Conservation (phyloP, 1,140 invertebrate species). For the Aphidius gifuensis region DNA sequence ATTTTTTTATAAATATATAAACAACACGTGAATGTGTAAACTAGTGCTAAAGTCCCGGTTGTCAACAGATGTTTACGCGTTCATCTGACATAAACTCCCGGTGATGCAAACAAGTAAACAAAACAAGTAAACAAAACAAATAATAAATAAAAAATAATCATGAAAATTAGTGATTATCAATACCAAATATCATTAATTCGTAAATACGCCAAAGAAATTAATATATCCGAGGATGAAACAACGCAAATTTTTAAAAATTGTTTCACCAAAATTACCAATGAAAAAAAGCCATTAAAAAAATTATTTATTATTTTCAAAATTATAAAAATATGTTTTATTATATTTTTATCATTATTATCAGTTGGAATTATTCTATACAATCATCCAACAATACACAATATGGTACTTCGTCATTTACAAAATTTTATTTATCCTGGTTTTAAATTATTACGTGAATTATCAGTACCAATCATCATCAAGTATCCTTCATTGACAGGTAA, state of each 20-base stretch:
- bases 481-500: conserved; percentile 66
- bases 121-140: too few species aligned
- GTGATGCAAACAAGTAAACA: too few species aligned
- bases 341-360: conserved; percentile 31
- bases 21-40: too few species aligned
- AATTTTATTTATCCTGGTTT: conserved; percentile 69
- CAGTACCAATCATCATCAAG: conserved; percentile 61
- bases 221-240: conserved; percentile 55
- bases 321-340: conserved; percentile 23
- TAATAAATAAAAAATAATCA: too few species aligned
- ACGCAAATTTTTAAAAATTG: conserved; percentile 55
- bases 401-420: conserved; percentile 63
- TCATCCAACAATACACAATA: conserved; percentile 56
- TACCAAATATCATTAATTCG: neutral
- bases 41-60: too few species aligned
- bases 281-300: conserved; percentile 34
- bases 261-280: conserved; percentile 42
- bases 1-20: too few species aligned
- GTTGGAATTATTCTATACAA: conserved; percentile 42
- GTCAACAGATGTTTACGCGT: too few species aligned
- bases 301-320: conserved; percentile 19
- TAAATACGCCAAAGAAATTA: conserved; percentile 39
- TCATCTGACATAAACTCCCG: too few species aligned
- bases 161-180: too few species aligned
- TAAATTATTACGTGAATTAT: conserved; percentile 59